Percentiles rank a stretch among this genome's conserved stretches.
These are phyloP conservation scores for Bujurquina vittata DNA, from an alignment of 2,113 vertebrate species.

Conservation along the genomic window DNA sequence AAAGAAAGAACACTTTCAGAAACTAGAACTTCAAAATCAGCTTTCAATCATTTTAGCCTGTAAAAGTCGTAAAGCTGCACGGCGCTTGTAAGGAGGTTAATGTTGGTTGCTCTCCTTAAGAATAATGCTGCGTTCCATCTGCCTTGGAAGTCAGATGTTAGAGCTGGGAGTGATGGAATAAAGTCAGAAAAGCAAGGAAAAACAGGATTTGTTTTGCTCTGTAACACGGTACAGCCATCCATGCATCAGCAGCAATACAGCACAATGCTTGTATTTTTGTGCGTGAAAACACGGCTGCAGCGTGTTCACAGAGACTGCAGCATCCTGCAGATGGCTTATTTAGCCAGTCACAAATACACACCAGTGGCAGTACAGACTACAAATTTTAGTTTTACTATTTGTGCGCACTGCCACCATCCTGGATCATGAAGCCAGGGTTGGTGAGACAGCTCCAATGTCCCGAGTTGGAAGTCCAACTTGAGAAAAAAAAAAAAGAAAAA, in stretches of 20 bases:
- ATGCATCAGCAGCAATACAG: neutral
- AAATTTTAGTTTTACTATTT: neutral
- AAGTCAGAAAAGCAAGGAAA: neutral
- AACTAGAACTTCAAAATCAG: neutral
- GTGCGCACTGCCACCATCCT: too few relatives aligned
- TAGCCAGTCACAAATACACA: neutral
- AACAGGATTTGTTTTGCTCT: neutral
- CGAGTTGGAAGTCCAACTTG: rapidly evolving
- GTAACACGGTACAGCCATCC: rapidly evolving
- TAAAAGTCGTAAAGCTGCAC: neutral
- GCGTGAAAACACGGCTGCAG: neutral
- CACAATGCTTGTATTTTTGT: neutral
- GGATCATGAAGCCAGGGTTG: neutral
- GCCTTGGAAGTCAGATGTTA: neutral
- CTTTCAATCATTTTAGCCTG: neutral
- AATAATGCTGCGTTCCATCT: neutral
- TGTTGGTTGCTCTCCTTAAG: neutral
- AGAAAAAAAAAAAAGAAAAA: too few relatives aligned
- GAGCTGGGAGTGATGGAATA: rapidly evolving
- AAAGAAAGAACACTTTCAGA: neutral
- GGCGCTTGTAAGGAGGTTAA: neutral
- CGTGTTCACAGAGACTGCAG: neutral
- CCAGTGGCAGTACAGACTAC: neutral
- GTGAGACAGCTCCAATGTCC: neutral
- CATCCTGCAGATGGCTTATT: neutral